These are phyloP conservation scores for Helleia helle DNA, from an alignment of 2,888 invertebrate genomes.

Conservation along the genomic window DNA sequence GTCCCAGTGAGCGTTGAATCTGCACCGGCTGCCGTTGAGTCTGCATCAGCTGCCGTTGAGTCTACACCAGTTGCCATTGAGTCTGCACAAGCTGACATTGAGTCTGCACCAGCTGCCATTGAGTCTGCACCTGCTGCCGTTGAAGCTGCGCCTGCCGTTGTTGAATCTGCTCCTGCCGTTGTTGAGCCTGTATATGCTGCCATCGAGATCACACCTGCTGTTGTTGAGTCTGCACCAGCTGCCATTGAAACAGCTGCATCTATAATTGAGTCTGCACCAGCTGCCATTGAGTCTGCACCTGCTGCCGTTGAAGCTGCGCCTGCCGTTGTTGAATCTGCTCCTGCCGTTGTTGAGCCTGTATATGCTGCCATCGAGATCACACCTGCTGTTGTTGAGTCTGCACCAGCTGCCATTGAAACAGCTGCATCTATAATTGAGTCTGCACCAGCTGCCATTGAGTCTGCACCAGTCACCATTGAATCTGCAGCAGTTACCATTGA, in stretches of 20 bases:
- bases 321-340: neutral
- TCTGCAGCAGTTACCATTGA: neutral
- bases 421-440: neutral
- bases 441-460: neutral
- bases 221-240: neutral
- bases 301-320: neutral
- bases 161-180: neutral
- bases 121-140: neutral
- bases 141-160: neutral
- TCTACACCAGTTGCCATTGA: neutral
- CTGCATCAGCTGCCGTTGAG: slow-evolving; percentile 1
- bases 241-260: neutral
- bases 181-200: neutral
- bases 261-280: too few species aligned
- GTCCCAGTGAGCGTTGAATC: neutral
- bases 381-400: neutral
- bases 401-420: neutral
- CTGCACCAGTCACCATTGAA: neutral
- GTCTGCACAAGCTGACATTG: neutral
- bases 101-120: neutral
- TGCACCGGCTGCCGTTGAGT: neutral
- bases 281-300: neutral
- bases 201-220: neutral
- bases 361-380: neutral
- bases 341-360: neutral